A percentile compares a stretch with the other conserved stretches of the same genome.
Evolutionary conservation across 2,797 vertebrate species (phyloP).

Genomic region (Chlorospingus flavigularis): DNA sequence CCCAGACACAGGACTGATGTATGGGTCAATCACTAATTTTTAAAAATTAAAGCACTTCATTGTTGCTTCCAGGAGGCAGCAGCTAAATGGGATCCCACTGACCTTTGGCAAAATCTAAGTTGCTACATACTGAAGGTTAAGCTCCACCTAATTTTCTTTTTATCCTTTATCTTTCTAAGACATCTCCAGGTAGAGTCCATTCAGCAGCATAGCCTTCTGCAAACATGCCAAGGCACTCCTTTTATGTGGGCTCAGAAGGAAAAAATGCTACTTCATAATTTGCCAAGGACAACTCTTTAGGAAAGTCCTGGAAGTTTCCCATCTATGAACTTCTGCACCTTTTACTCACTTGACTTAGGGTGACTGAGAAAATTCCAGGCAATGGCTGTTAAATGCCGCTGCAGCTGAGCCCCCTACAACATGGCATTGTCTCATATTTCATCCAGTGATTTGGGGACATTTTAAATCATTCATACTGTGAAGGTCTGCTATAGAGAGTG

Average conservation of each 20-base stretch:
- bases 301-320: not conserved
- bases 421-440: not conserved
- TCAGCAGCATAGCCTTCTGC: not conserved
- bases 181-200: not conserved
- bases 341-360: not conserved
- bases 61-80: not conserved
- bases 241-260: not conserved
- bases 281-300: not conserved
- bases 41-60: not conserved
- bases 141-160: not conserved
- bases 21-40: not conserved
- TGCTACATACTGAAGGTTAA: not conserved
- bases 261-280: slow-evolving; percentile 11
- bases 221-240: not conserved
- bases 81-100: not conserved
- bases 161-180: not conserved
- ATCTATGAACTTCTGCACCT: not conserved
- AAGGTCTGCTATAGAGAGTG: not conserved
- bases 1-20: not conserved
- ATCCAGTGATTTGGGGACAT: not conserved
- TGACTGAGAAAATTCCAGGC: not conserved
- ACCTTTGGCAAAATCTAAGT: not conserved
- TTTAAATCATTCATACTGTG: not conserved
- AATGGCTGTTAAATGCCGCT: not conserved
- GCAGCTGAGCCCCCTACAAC: not conserved